Percentiles rank a stretch among this genome's conserved stretches.
Conservation (phyloP, 2,888 invertebrate genomes). For the Andrena haemorrhoa region DNA sequence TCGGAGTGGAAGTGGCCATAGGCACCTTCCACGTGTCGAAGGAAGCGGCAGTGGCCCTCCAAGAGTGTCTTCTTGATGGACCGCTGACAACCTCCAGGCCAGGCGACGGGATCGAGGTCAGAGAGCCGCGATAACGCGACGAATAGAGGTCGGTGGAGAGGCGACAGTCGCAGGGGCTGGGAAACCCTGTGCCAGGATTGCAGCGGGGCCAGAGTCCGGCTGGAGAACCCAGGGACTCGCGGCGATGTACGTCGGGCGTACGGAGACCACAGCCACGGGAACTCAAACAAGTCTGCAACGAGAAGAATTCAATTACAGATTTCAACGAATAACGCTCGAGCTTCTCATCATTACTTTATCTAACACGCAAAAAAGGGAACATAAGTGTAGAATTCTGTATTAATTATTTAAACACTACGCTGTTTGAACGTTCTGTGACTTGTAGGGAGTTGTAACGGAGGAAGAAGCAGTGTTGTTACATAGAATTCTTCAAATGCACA, state of each 20-base stretch:
- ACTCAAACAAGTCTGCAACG: constrained; percentile 77
- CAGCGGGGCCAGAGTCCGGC: constrained; percentile 80
- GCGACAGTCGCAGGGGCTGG: constrained; percentile 83
- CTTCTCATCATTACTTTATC: background rate
- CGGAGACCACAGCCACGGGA: constrained; percentile 79
- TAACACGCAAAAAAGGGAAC: background rate
- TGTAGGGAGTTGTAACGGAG: too few species aligned
- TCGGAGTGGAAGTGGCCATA: constrained; percentile 73
- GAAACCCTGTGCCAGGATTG: constrained; percentile 77
- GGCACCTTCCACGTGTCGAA: constrained; percentile 83
- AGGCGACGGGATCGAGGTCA: constrained; percentile 83
- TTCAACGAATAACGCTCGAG: too few species aligned
- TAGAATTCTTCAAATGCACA: too few species aligned
- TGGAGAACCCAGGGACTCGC: constrained; percentile 81
- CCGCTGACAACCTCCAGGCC: constrained; percentile 80
- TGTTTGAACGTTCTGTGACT: too few species aligned
- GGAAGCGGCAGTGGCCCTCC: constrained; percentile 81
- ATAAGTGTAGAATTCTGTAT: too few species aligned
- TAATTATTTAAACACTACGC: too few species aligned
- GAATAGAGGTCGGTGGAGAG: constrained; percentile 81
- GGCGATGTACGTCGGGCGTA: constrained; percentile 81
- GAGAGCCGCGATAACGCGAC: constrained; percentile 82
- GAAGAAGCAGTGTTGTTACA: too few species aligned
- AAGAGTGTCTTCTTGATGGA: constrained; percentile 82
- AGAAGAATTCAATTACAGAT: background rate